A percentile compares a stretch with the other conserved stretches of the same genome.
These are phyloP conservation scores for Aculops lycopersici DNA, from an alignment of 1,140 invertebrate genomes.

Conservation along the genomic window DNA sequence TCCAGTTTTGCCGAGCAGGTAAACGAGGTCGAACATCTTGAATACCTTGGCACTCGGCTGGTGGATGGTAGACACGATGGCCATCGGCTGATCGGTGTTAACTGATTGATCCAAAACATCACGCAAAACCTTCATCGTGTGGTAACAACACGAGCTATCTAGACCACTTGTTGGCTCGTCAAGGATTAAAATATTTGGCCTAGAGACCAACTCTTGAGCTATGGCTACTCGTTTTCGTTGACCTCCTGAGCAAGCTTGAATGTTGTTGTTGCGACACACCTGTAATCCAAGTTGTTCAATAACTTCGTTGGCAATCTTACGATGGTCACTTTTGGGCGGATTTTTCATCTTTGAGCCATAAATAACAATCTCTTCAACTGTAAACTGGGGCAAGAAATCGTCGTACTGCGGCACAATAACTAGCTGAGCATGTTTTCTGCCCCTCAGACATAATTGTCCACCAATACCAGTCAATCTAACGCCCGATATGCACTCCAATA, in stretches of 20 bases:
- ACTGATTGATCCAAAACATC: background rate
- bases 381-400: background rate
- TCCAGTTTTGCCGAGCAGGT: constrained; percentile 7
- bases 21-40: constrained; percentile 49
- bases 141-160: background rate
- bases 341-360: background rate
- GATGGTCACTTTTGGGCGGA: background rate
- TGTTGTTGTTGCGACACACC: background rate
- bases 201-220: constrained; percentile 67
- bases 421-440: background rate
- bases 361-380: background rate
- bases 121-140: background rate
- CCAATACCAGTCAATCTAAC: background rate
- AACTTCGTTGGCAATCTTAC: background rate
- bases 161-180: constrained; percentile 46
- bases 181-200: constrained; percentile 84
- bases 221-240: constrained; percentile 70
- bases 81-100: constrained; percentile 14
- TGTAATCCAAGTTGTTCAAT: background rate
- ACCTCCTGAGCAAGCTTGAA: constrained; percentile 31
- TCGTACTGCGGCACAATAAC: background rate
- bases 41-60: constrained; percentile 77
- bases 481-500: constrained; percentile 2
- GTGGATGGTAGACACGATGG: constrained; percentile 82
- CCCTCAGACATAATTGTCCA: background rate